A percentile compares a stretch with the other conserved stretches of the same genome.
Conservation (phyloP, 2,888 invertebrate genomes). For the Scaptomyza cyrtandrae region DNA sequence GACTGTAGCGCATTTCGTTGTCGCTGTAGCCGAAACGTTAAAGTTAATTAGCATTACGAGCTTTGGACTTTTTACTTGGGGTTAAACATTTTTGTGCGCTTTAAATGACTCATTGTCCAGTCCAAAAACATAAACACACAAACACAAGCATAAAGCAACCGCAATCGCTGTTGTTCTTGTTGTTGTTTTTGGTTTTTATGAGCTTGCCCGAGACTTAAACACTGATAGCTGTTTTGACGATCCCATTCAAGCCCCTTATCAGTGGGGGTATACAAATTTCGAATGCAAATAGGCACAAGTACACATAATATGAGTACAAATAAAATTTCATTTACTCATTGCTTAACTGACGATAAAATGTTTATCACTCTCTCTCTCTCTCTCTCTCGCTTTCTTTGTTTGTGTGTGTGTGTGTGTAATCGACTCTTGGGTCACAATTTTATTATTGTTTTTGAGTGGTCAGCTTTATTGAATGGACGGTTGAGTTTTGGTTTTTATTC, state of each 20-base stretch:
- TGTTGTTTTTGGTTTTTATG: conserved; percentile 40
- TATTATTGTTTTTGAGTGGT: conserved; percentile 35
- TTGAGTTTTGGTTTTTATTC: conserved; percentile 40
- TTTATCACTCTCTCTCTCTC: conserved; percentile 36
- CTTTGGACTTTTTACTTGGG: conserved; percentile 52
- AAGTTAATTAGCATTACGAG: conserved; percentile 59
- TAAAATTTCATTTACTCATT: conserved; percentile 58
- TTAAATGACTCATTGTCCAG: conserved; percentile 67
- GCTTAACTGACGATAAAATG: conserved; percentile 66
- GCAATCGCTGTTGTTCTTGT: conserved; percentile 14
- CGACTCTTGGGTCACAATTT: conserved; percentile 4
- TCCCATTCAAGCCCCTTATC: conserved; percentile 23
- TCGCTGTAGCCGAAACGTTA: conserved; percentile 17
- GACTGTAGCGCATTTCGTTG: conserved; percentile 8
- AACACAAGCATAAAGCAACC: conserved; percentile 38
- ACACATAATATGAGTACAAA: conserved; percentile 36
- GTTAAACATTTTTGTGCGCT: conserved; percentile 40
- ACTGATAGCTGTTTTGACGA: conserved; percentile 36
- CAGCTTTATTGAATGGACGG: conserved; percentile 38
- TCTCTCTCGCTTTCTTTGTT: neutral
- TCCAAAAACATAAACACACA: conserved; percentile 45
- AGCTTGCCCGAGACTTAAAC: conserved; percentile 30
- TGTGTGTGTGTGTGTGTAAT: neutral
- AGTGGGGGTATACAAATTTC: conserved; percentile 14
- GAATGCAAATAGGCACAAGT: conserved; percentile 52